These are phyloP conservation scores for Pristionchus pacificus DNA, from an alignment of 1,140 invertebrate genomes.

Conservation along the genomic window DNA sequence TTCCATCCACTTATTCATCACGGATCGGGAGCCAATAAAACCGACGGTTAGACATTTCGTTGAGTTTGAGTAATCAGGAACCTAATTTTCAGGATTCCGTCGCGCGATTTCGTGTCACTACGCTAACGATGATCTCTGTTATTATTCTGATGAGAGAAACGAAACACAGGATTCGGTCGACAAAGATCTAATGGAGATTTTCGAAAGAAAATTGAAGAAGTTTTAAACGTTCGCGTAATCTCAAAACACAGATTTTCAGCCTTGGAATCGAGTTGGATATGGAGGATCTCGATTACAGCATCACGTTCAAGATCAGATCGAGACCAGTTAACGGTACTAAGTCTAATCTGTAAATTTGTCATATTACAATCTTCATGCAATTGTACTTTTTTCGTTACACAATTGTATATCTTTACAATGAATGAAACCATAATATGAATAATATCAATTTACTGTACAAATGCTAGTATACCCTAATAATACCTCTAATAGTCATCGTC, in stretches of 20 bases:
- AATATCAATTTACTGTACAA: too few species aligned
- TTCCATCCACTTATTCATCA: slow-evolving; percentile 83
- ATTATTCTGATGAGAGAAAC: slow-evolving; percentile 71
- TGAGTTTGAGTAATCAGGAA: slow-evolving; percentile 56
- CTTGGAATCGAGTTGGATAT: too few species aligned
- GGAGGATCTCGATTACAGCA: slow-evolving; percentile 36
- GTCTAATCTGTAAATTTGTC: slow-evolving; percentile 55
- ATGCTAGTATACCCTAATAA: too few species aligned
- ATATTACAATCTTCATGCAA: too few species aligned
- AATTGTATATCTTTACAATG: too few species aligned
- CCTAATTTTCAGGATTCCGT: slow-evolving; percentile 57
- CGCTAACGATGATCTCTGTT: slow-evolving; percentile 67
- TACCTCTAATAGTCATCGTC: too few species aligned
- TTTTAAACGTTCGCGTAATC: too few species aligned
- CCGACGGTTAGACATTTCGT: slow-evolving; percentile 61
- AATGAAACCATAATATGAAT: too few species aligned
- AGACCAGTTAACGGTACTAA: slow-evolving; percentile 54
- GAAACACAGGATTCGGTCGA: slow-evolving; percentile 66
- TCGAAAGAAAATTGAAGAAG: too few species aligned
- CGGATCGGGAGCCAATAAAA: slow-evolving; percentile 76
- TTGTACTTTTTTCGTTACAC: too few species aligned
- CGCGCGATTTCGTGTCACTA: slow-evolving; percentile 81
- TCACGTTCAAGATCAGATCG: slow-evolving; percentile 55
- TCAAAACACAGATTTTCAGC: too few species aligned
- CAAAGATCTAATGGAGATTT: slow-evolving; percentile 65